Conservation (phyloP, 2,113 vertebrate genomes). For the Sinocyclocheilus anshuiensis region DNA sequence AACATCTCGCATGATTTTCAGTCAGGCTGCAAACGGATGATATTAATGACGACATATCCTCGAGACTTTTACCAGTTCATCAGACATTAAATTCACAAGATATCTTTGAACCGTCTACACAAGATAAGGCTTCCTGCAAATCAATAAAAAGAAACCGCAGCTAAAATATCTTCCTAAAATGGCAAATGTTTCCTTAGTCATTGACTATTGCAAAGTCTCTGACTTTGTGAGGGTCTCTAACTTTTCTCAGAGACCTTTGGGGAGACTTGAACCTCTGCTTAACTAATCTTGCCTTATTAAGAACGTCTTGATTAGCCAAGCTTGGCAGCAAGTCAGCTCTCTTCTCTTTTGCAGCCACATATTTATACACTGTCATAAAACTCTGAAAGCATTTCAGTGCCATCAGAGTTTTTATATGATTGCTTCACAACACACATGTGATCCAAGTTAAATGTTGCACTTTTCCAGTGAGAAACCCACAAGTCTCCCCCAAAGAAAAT, state of each 20-base stretch:
- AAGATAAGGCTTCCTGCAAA: background rate
- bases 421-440: background rate
- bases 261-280: too few relatives aligned
- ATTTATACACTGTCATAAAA: background rate
- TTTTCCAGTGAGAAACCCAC: background rate
- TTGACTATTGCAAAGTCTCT: background rate
- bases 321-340: background rate
- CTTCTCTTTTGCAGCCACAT: background rate
- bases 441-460: slow-evolving; percentile 2
- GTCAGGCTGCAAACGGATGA: background rate
- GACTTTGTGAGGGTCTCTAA: too few relatives aligned
- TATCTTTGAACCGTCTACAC: background rate
- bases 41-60: background rate
- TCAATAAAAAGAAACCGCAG: background rate
- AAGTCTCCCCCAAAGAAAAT: background rate
- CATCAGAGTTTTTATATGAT: background rate
- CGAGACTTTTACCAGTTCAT: background rate
- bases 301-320: background rate
- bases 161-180: background rate
- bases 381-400: background rate
- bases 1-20: background rate
- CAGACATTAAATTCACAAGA: background rate
- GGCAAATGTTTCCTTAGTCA: background rate
- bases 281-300: background rate
- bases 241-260: background rate